These are phyloP conservation scores for Enteromius afrohamiltoni DNA, from an alignment of 2,797 vertebrate genomes.

Conservation along the genomic window DNA sequence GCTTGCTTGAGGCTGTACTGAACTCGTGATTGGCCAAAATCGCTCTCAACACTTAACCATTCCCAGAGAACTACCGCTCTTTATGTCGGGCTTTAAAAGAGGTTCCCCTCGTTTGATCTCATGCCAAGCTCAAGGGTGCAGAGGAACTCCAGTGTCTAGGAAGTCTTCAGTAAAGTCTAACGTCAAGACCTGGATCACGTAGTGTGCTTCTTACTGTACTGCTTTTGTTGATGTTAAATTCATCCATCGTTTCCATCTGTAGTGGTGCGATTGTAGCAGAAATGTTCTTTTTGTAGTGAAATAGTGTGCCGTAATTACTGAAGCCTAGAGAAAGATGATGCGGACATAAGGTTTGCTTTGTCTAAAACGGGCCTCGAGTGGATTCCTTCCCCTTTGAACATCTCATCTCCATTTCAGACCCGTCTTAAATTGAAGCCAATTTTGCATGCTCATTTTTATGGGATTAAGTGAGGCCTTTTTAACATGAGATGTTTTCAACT, in stretches of 20 bases:
- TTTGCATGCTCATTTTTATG: neutral
- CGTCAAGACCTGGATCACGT: neutral
- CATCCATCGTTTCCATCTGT: slow-evolving; percentile 27
- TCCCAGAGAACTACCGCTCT: slow-evolving; percentile 34
- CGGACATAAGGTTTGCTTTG: slow-evolving; percentile 11
- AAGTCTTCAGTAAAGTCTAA: slow-evolving; percentile 7
- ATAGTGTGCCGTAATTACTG: neutral
- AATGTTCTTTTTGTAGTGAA: neutral
- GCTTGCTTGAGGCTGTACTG: slow-evolving; percentile 16
- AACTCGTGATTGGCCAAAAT: slow-evolving; percentile 24
- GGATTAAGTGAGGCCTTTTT: neutral
- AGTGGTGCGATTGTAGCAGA: neutral
- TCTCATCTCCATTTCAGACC: neutral
- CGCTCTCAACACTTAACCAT: slow-evolving; percentile 40
- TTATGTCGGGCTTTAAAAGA: slow-evolving; percentile 26
- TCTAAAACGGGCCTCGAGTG: neutral
- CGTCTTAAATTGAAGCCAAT: neutral
- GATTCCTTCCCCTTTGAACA: neutral
- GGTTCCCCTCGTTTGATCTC: slow-evolving; percentile 32
- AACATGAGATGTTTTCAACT: neutral
- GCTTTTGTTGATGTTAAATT: slow-evolving; percentile 1
- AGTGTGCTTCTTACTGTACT: neutral
- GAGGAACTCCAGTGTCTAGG: slow-evolving; percentile 13
- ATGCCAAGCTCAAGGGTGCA: slow-evolving; percentile 24
- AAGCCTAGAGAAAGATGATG: neutral